A percentile compares a stretch with the other conserved stretches of the same genome.
These are phyloP conservation scores for Enteromius afrohamiltoni DNA, from an alignment of 2,797 vertebrate genomes.

Conservation along the genomic window DNA sequence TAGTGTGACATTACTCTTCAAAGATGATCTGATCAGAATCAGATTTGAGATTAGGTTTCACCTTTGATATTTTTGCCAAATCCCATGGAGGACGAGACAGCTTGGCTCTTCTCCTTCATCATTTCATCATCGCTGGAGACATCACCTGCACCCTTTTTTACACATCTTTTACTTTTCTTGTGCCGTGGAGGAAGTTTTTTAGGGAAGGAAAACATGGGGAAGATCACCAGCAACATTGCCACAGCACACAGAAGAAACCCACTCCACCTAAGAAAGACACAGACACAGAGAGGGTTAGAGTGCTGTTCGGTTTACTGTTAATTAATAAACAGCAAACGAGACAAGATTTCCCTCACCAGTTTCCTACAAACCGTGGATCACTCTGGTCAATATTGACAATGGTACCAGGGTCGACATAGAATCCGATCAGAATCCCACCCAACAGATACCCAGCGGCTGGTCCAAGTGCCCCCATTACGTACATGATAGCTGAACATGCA, in stretches of 20 bases:
- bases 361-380: conserved; percentile 96
- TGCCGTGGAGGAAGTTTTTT: conserved; percentile 97
- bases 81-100: conserved; percentile 89
- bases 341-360: conserved; percentile 82
- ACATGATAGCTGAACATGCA: conserved; percentile 91
- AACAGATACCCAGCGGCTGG: conserved; percentile 95
- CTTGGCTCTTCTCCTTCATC: conserved; percentile 89
- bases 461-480: conserved; percentile 97
- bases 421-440: conserved; percentile 96
- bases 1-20: not conserved
- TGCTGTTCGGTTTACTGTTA: not conserved
- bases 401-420: conserved; percentile 93
- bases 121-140: conserved; percentile 87
- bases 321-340: not conserved
- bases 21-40: not conserved
- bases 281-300: not conserved
- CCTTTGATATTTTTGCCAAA: conserved; percentile 96
- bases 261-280: conserved; percentile 76
- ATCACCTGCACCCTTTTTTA: conserved; percentile 82
- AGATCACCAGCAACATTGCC: conserved; percentile 97
- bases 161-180: conserved; percentile 89
- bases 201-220: conserved; percentile 99
- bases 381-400: conserved; percentile 90
- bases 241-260: conserved; percentile 96
- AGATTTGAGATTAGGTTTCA: conserved; percentile 61